Conservation (phyloP, 2,113 vertebrate species). For the Oophaga pumilio region DNA sequence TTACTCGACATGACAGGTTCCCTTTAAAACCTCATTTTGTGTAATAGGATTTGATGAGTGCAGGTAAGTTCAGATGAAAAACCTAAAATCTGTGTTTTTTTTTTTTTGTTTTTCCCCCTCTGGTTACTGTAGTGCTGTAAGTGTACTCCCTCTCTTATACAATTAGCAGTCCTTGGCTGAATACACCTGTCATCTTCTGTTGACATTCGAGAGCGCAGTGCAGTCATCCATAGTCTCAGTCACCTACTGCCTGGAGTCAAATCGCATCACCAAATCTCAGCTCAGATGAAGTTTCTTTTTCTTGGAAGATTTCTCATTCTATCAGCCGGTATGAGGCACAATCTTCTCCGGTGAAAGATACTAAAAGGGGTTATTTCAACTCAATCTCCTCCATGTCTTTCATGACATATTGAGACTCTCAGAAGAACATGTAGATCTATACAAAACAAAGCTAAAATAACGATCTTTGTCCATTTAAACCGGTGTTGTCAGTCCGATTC, state of each 20-base stretch:
- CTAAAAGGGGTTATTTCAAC: neutral
- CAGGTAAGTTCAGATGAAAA: neutral
- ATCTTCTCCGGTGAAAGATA: neutral
- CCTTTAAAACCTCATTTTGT: neutral
- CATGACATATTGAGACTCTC: neutral
- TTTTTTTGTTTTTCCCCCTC: constrained; percentile 22
- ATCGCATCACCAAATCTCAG: constrained; percentile 33
- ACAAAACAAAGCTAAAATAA: neutral
- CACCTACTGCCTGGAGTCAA: constrained; percentile 46
- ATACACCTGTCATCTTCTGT: constrained; percentile 43
- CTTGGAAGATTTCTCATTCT: constrained; percentile 4
- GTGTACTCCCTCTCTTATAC: constrained; percentile 17
- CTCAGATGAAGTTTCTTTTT: constrained; percentile 23
- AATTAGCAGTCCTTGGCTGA: constrained; percentile 50
- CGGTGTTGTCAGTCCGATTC: neutral
- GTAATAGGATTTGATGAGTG: neutral
- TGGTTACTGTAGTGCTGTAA: constrained; percentile 12
- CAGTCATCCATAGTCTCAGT: constrained; percentile 41
- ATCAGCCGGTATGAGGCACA: neutral
- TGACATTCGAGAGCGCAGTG: constrained; percentile 12
- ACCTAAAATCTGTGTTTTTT: neutral
- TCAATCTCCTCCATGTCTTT: neutral
- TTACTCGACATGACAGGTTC: too few species aligned
- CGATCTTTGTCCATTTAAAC: neutral
- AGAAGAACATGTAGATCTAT: neutral